These are phyloP conservation scores for Acanthopleura granulata DNA, from an alignment of 2,888 invertebrate species.

Conservation along the genomic window DNA sequence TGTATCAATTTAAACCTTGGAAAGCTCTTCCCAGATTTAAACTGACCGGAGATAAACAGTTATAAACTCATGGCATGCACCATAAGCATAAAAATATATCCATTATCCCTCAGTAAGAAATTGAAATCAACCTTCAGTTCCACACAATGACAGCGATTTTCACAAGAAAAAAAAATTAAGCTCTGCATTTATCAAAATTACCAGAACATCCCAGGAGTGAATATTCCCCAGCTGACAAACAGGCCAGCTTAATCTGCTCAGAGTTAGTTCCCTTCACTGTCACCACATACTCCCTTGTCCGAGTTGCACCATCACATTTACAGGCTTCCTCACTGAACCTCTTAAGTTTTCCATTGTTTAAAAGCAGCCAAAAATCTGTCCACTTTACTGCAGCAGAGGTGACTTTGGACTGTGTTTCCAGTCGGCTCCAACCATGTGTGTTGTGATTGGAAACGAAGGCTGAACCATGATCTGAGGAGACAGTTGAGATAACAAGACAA, in stretches of 20 bases:
- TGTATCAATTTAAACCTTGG: no score
- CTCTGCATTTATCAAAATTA: background rate
- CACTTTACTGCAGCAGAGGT: background rate
- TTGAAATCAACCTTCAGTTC: no score
- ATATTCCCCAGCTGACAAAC: background rate
- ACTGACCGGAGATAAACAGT: no score
- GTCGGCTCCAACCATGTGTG: background rate
- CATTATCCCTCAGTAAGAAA: no score
- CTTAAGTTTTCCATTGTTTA: background rate
- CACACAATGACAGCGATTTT: no score
- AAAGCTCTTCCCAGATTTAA: no score
- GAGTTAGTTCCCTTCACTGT: background rate
- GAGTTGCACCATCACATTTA: background rate
- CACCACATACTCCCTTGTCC: background rate
- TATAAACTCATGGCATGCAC: no score
- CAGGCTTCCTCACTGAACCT: background rate
- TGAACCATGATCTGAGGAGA: background rate
- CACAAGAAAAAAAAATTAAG: no score
- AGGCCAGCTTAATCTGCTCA: background rate
- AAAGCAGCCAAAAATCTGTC: background rate
- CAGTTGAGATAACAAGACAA: no score
- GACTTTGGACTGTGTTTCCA: background rate
- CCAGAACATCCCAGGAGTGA: background rate
- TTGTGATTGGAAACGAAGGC: background rate
- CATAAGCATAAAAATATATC: no score